Evolutionary conservation across 1,140 invertebrate genomes (phyloP).

Genomic region (Pogonognathellus flavescens): DNA sequence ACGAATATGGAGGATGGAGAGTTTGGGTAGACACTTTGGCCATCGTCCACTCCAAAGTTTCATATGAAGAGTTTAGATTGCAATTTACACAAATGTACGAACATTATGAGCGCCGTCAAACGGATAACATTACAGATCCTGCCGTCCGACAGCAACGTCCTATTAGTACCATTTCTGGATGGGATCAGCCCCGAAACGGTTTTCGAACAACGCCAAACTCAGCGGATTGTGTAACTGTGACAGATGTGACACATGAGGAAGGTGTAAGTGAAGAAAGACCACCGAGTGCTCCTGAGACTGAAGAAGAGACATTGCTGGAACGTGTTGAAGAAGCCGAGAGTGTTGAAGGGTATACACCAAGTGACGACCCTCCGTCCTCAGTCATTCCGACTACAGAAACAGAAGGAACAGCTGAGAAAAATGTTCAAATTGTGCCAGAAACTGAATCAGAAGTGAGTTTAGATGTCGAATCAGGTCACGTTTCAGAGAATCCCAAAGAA

Average conservation of each 20-base stretch:
- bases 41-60: slow-evolving; percentile 99
- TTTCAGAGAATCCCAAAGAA: slow-evolving; percentile 16
- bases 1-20: slow-evolving; percentile 99
- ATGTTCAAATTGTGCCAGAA: slow-evolving; percentile 42
- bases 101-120: slow-evolving; percentile 92
- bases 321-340: slow-evolving; percentile 53
- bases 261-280: slow-evolving; percentile 69
- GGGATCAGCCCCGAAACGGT: slow-evolving; percentile 78
- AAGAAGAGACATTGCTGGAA: slow-evolving; percentile 43
- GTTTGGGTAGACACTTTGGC: slow-evolving; percentile 99
- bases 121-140: slow-evolving; percentile 95
- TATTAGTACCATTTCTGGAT: slow-evolving; percentile 95
- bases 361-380: not conserved
- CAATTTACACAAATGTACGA: slow-evolving; percentile 98
- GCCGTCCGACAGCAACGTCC: slow-evolving; percentile 90
- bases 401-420: slow-evolving; percentile 56
- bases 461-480: not conserved
- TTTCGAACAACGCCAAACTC: slow-evolving; percentile 68
- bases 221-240: slow-evolving; percentile 73
- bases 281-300: slow-evolving; percentile 36
- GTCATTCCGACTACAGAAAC: not conserved
- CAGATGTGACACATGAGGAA: slow-evolving; percentile 74
- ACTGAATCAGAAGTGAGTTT: slow-evolving; percentile 28
- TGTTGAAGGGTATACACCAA: slow-evolving; percentile 30
- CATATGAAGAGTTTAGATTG: slow-evolving; percentile 96